Base-by-base conservation (phyloP, 1,140 invertebrate genomes). In the Zaprionus lachaisei region DNA sequence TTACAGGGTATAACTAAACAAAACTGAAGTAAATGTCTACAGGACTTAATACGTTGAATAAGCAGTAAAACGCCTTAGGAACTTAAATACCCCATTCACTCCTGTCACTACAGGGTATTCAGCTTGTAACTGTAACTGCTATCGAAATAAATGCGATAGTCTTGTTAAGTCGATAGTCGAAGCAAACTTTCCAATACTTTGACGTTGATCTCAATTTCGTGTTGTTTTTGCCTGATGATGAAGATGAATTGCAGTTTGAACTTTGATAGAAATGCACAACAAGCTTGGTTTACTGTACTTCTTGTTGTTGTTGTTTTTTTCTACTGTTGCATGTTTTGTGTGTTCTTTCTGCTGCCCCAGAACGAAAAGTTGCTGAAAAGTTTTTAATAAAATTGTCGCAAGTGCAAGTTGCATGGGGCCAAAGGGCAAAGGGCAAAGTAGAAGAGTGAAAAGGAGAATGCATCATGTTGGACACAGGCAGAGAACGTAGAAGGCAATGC, bases 191-290 rank as follows among this genome's bases (percentile, higher is more conserved):
- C 34, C n/a, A 70, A 62, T 64, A 63, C 60, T 57, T 66, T 57
- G 54, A 60, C 66, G 63, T 72, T 65, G 62, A 72, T 72, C 62
- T 58, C 69, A 65, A 65, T 65, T 47, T 58, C 15, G 54, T 38
- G 9, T 38, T 63, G 61, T 12, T 69, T 0, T 31, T 68, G 54
- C 62, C 49, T 81, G 62, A 75, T 79, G 75, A 90, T 90, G 85
- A 85, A 90, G 85, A 90, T 90, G 81, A 90, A 90, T 85, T 90
- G 85, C 79, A 89, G 75, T 90, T 90, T 81, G 72, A 86, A 86
- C 83, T 86, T 82, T 80, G 79, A 77, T 71, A 49, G 75, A 73
- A 81, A 75, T 66, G 63, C 63, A 77, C 74, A 67, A 77, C 66
- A 83, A 80, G 78, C 65, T 83, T 77, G 55, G 2, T 47, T 9